Evolutionary conservation across 2,888 invertebrate species (phyloP).

Genomic region (Chloroclysta siterata): DNA sequence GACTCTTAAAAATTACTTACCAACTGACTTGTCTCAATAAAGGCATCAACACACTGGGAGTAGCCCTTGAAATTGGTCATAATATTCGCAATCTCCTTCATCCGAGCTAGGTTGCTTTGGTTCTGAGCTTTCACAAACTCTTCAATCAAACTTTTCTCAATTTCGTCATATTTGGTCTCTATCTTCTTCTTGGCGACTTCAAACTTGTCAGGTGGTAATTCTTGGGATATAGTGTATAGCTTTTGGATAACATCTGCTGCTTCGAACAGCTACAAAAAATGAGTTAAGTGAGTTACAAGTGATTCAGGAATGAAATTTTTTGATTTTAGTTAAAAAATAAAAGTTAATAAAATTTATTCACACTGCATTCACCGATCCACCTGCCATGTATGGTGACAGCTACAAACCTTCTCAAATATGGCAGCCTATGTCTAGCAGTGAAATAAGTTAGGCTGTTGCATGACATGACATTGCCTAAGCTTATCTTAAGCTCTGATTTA

Average conservation of each 20-base stretch:
- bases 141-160: conserved; percentile 95
- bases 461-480: too few relatives aligned
- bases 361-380: too few relatives aligned
- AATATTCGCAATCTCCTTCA: conserved; percentile 97
- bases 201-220: conserved; percentile 94
- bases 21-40: conserved; percentile 98
- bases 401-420: too few relatives aligned
- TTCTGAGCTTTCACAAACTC: conserved; percentile 97
- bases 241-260: conserved; percentile 99
- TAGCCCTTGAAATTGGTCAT: conserved; percentile 98
- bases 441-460: too few relatives aligned
- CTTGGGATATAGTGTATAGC: conserved; percentile 97
- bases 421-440: too few relatives aligned
- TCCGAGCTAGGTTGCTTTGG: conserved; percentile 92
- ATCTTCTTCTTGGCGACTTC: conserved; percentile 94
- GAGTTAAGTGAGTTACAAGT: background rate
- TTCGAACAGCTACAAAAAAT: conserved; percentile 90
- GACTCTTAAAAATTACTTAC: too few relatives aligned
- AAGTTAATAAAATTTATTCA: too few relatives aligned
- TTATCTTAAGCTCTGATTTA: too few relatives aligned
- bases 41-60: conserved; percentile 97
- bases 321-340: too few relatives aligned
- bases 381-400: too few relatives aligned
- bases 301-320: too few relatives aligned
- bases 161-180: conserved; percentile 94